Base-by-base conservation (phyloP, 2,113 vertebrate species). In the Tetrao urogallus region DNA sequence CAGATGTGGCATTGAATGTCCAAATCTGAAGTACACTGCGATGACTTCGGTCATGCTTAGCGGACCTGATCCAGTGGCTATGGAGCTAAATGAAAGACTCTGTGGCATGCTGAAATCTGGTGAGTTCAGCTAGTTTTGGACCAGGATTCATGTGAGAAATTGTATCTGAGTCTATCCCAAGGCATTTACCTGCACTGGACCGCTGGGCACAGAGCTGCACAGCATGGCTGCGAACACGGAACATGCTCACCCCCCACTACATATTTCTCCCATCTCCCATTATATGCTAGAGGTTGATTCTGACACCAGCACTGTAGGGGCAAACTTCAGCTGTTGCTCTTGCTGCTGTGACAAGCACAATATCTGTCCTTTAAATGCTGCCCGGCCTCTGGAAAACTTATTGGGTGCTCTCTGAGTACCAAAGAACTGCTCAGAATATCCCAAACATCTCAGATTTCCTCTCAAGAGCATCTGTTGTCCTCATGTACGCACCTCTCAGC, bases 11-110 rank as follows among this genome's bases (percentile, higher is more conserved):
- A 38, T 3, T 17, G 50, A 77, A 36, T 42, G 24, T 47, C 48
- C 16, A 0, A 63, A 58, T 8, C n/a, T 3, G 0, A 40, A 32
- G 45, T 30, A 40, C 25, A 58, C 36, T 1, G 0, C 42, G n/a
- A 40, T 2, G 15, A 48, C 57, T 20, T 48, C 21, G 57, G 63
- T 64, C 54, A n/a, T 4, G 48, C 89, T 86, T 47, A 82, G 66
- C 56, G 50, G 72, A 70, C 42, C 66, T 74, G 38, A 77, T 27
- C 27, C 48, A 34, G 76, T 7, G 58, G 52, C 38, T 12, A 32
- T 2, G 25, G 73, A 58, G 58, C 15, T 43, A 48, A 73, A 4
- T 64, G 25, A 58, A 40, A 81, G 28, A 48, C 11, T 74, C 20
- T 25, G 11, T 1, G 25, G 61, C 36, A 40, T 12, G 14, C 60